Base-by-base conservation (phyloP, 2,888 invertebrate genomes). In the Dicyrtomina minuta region DNA sequence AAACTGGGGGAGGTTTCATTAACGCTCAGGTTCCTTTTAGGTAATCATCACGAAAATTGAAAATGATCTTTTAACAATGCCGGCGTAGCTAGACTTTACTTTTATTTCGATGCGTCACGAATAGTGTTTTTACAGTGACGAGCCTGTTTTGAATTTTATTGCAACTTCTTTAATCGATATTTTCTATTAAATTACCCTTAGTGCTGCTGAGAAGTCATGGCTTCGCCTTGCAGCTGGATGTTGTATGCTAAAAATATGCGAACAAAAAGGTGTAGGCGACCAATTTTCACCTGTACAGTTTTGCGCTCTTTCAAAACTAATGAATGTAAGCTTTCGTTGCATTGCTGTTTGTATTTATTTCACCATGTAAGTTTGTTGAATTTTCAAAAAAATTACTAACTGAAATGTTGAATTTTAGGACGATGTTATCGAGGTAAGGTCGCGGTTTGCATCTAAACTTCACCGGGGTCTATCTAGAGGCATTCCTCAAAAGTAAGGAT, bases 181-280 rank as follows among this genome's bases (percentile, higher is more conserved):
- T 59, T 55, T 58, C 15, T 53, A 12, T 17, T 64, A 20, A 41
- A 68, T 62, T 59, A 51, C 33, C 68, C 39, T 72, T 82, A 90
- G 91, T 56, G 87, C 87, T 79, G 90, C 92, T 8, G 97, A 98
- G 83, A 93, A 93, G 89, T 92, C 96, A 1, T 93, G 96, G 88
- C 82, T 98, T 58, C 86, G 97, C 70, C 84, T 97, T 49, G 90
- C 93, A 15, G 96, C 97, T 6, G 97, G 96, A 67, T 92, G 92
- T 81, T 94, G 95, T 59, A 95, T 97, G 92, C 84, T 98, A 64
- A 97, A 96, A 84, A 91, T 98, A 60, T 96, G 95, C 83, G 96
- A 97, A 80, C 96, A 97, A 82, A 94, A 94, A 81, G 93, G 93
- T 60, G 97, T 95, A 66, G 93, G 95, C 0, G 96, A 96, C 82